Conservation (phyloP, 2,888 invertebrate genomes). For the Acleris literana region DNA sequence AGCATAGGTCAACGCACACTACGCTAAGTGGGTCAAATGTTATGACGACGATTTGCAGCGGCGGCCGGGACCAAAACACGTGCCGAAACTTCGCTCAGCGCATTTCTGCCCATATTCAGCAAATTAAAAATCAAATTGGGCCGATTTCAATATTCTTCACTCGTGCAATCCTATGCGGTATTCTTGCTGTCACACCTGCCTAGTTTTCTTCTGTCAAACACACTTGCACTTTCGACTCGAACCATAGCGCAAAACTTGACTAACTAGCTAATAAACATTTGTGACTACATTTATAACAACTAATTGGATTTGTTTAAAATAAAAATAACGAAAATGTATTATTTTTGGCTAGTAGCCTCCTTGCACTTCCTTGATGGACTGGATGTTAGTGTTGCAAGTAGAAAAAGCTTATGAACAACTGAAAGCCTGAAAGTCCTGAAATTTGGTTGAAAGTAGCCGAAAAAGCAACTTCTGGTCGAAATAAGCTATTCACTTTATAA, state of each 20-base stretch:
- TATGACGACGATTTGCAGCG: slow-evolving; percentile 61
- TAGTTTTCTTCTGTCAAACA: slow-evolving; percentile 52
- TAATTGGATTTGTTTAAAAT: slow-evolving; percentile 59
- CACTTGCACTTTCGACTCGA: slow-evolving; percentile 53
- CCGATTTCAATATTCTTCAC: slow-evolving; percentile 53
- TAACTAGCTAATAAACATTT: slow-evolving; percentile 62
- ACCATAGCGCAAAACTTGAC: slow-evolving; percentile 52
- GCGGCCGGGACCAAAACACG: slow-evolving; percentile 45
- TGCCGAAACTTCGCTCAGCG: slow-evolving; percentile 41
- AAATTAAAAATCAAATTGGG: slow-evolving; percentile 43
- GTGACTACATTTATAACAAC: slow-evolving; percentile 51
- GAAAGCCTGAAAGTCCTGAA: slow-evolving; percentile 31
- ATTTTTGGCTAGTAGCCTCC: slow-evolving; percentile 59
- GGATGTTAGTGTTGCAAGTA: slow-evolving; percentile 57
- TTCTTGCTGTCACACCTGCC: slow-evolving; percentile 66
- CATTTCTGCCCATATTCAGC: slow-evolving; percentile 46
- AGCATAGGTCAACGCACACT: slow-evolving; percentile 79
- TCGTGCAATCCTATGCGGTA: slow-evolving; percentile 69
- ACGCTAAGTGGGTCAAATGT: slow-evolving; percentile 79
- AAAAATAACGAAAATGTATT: slow-evolving; percentile 67
- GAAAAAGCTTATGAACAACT: slow-evolving; percentile 44
- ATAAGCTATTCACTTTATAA: not conserved
- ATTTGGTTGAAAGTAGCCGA: not conserved
- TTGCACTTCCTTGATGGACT: slow-evolving; percentile 76
- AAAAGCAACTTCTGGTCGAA: not conserved